Base-by-base conservation (phyloP, 2,113 vertebrate species). In the Lynx canadensis region DNA sequence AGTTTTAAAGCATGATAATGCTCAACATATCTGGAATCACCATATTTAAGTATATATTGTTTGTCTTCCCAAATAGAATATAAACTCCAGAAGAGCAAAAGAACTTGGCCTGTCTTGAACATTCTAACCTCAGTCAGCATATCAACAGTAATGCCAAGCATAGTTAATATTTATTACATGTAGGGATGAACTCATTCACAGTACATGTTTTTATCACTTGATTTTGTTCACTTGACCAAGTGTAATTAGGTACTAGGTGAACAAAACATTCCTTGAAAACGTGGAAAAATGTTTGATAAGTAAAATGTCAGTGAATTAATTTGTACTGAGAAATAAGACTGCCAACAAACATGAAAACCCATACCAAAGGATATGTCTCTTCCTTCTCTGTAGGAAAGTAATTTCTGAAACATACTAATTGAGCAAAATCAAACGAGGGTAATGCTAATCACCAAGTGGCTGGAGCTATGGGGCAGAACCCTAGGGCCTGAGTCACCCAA, bases 301-400 rank as follows among this genome's bases (percentile, higher is more conserved):
- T 88, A 88, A 84, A 95, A 94, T 95, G 41, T 14, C 23, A 91
- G 14, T 90, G 48, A 93, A 92, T 57, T 80, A 38, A 95, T 87
- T 92, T 55, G 25, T 79, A 90, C 19, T 94, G 48, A 97, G 18
- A 98, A 80, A 73, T 79, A 89, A 87, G 38, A 82, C 41, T 94
- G 74, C 41, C 16, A 84, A 71, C 33, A 87, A 13, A 65, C 31
- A 73, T 41, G 16, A 41, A 69, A 79, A 94, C 10, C 91, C 29
- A 92, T 82, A 84, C 18, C 38, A 92, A 79, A 87, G 29, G 25
- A 92, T 92, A 5, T 91, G 4, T 48, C 93, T 91, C 27, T 81
- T 78, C 13, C 50, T 92, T 94, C 29, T 95, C 41, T 73, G 2
- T 91, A 60, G 29, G 25, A 95, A 94, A 90, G 4, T 87, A 69